Percentiles rank a stretch among this genome's conserved stretches.
phyloP scores from a whole-genome alignment of 2,888 invertebrate genomes.

The Troides helena region DNA sequence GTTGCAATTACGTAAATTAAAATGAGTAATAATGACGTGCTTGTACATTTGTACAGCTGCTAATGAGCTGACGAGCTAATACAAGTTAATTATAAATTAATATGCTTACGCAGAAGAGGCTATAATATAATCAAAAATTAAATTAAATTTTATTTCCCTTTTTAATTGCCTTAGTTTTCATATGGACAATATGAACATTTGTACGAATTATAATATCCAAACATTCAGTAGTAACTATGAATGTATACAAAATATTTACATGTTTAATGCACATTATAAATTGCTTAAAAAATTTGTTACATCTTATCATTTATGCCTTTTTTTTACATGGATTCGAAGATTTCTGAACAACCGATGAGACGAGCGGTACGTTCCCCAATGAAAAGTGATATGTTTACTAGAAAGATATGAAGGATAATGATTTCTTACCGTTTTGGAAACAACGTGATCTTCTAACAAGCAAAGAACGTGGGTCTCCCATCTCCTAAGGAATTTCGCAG shows the following conservation, averaged over 20 bases:
- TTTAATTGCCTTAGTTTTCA: background rate
- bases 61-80: constrained; percentile 56
- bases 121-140: background rate
- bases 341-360: no score
- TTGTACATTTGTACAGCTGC: constrained; percentile 61
- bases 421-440: constrained; percentile 85
- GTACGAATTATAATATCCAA: no score
- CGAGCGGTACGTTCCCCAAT: no score
- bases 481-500: constrained; percentile 86
- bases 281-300: no score
- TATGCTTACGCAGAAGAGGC: constrained; percentile 2
- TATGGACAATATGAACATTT: no score
- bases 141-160: background rate
- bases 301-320: no score
- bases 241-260: no score
- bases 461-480: constrained; percentile 89
- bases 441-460: constrained; percentile 83
- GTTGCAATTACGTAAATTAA: constrained; percentile 28
- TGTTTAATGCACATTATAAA: no score
- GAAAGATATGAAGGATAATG: background rate
- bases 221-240: no score
- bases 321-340: no score
- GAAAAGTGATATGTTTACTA: no score
- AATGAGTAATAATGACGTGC: constrained; percentile 58
- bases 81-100: constrained; percentile 42